Evolutionary conservation across 2,113 vertebrate genomes (phyloP), one percentile per base, ranked within the genome.

Genomic region (Furnarius figulus): DNA sequence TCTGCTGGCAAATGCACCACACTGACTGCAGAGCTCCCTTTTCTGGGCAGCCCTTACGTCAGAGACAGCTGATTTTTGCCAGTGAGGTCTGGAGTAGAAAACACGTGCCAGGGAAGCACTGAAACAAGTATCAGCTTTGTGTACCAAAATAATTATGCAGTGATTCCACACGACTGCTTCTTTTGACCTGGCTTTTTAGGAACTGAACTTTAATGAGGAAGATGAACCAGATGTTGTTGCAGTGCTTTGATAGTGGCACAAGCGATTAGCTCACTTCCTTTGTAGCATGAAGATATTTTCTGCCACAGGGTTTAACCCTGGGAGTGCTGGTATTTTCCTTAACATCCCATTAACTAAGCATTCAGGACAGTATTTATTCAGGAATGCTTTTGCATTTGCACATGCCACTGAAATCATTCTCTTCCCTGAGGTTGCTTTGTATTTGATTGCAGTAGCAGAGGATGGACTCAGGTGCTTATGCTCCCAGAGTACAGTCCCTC

Each of bases 101-200:
- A 94, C 62, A 19, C 5, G 9, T 4, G 17, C 42, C 21, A 42
- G 59, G 81, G 46, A 85, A 93, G 76, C 46, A 52, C 40, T 83
- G 86, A 80, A 91, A 79, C 33, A 82, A 59, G 17, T 62, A 39
- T 65, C 47, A 59, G 39, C 85, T 66, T 88, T 4, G 1, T 63
- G 67, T 85, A 96, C 55, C 84, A 92, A 89, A 94, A 87, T 87
- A 95, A 87, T 85, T 73, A 59, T 44, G 30, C 35, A 56, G 53
- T 72, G 75, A 91, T 96, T 97, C 85, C 90, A 78, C 49, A 2
- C 14, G 7, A 70, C 68, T 84, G 89, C 87, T 79, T 76, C 82
- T 96, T 93, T 92, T 91, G 86, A 83, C 90, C 86, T 76, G 90
- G 68, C 83, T 94, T 97, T 95, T 97, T 89, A 94, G 95, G 96